A percentile compares a stretch with the other conserved stretches of the same genome.
phyloP scores from a whole-genome alignment of 2,888 invertebrate species.

The Autographa gamma region DNA sequence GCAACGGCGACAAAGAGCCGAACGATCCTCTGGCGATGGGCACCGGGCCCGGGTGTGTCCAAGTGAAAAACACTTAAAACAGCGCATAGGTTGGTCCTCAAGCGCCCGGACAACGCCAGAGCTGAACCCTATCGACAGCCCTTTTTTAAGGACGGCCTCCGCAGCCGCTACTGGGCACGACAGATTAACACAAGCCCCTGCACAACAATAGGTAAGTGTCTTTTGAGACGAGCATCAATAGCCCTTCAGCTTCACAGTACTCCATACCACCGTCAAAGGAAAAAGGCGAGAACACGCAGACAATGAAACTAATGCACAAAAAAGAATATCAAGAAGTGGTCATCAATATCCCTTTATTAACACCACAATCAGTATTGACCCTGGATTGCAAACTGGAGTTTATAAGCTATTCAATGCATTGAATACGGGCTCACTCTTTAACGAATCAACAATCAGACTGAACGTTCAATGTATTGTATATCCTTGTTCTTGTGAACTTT shows the following conservation, averaged over 20 bases:
- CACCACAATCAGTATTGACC: slow-evolving; percentile 64
- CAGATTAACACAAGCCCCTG: too few relatives aligned
- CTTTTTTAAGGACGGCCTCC: too few relatives aligned
- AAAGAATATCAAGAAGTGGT: slow-evolving; percentile 53
- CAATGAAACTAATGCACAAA: slow-evolving; percentile 63
- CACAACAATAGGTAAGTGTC: background rate
- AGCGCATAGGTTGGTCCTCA: too few relatives aligned
- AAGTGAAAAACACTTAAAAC: too few relatives aligned
- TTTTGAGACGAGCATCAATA: slow-evolving; percentile 15
- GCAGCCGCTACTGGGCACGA: too few relatives aligned
- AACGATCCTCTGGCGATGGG: too few relatives aligned
- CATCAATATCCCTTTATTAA: slow-evolving; percentile 71
- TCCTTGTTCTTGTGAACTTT: slow-evolving; percentile 33
- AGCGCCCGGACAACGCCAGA: too few relatives aligned
- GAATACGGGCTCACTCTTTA: slow-evolving; percentile 71
- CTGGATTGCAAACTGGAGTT: slow-evolving; percentile 61
- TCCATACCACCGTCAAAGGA: slow-evolving; percentile 29
- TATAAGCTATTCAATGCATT: slow-evolving; percentile 81
- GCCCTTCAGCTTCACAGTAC: slow-evolving; percentile 21
- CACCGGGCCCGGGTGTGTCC: too few relatives aligned
- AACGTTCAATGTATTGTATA: slow-evolving; percentile 39
- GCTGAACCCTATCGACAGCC: too few relatives aligned
- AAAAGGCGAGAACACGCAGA: slow-evolving; percentile 34
- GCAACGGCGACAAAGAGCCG: too few relatives aligned
- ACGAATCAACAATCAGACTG: slow-evolving; percentile 68